Evolutionary conservation across 2,888 invertebrate genomes (phyloP), one percentile per base, ranked within the genome.

Genomic region (Asteroscopus sphinx): DNA sequence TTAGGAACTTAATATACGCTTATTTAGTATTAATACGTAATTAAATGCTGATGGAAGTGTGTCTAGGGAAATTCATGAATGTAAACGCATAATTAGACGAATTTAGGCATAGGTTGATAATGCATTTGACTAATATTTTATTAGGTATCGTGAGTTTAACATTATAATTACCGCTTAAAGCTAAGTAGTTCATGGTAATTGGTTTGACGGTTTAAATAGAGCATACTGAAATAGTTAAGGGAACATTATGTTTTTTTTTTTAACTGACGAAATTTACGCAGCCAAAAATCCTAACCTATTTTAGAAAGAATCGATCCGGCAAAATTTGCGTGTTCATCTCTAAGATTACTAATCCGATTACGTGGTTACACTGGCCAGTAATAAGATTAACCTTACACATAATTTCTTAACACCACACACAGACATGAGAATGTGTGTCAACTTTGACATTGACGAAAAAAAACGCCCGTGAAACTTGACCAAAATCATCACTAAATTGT

Each of bases 311-410:
- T 67, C 68, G 67, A 67, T 67, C 15, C 30, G 13, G 0, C 16
- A 32, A 25, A 7, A 9, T 11, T 39, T 12, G 44, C 32, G 42
- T 21, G 46, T 58, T 49, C 59, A 59, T 64, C 57, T 57, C 30
- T 37, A 15, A 39, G 52, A 52, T 59, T 53, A 64, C 37, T 74
- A 71, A 71, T 57, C 60, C 49, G 59, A 73, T 74, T 71, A 73
- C 53, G 45, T 15, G 11, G 67, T 55, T n/a, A 44, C 71, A 52
- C 39, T 40, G 45, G n/a, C 55, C 54, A 49, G 35, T 74, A 74
- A 73, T 62, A 53, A 56, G 75, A 74, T 73, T 73, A 74, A 58
- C 68, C 57, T 71, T 58, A 65, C 41, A 52, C 44, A 48, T 42
- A 55, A 62, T 71, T 55, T 70, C 51, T 52, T 7, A 11, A 26